Evolutionary conservation across 1,140 invertebrate genomes (phyloP).

Genomic region (Zaprionus tsacasi): DNA sequence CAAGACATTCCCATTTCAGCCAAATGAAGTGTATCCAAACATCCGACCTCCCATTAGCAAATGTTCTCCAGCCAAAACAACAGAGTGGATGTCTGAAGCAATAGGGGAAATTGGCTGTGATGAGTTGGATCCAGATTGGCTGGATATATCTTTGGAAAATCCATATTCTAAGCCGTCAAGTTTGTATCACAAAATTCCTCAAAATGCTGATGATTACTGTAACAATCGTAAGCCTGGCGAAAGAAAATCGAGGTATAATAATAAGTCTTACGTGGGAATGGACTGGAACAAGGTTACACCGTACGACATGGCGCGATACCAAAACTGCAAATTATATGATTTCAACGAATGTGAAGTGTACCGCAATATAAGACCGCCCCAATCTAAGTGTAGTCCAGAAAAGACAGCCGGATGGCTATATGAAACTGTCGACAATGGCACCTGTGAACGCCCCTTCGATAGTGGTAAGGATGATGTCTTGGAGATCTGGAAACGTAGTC

Average conservation of each 20-base stretch:
- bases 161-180: background rate
- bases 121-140: background rate
- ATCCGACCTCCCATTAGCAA: slow-evolving; percentile 43
- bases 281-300: slow-evolving; percentile 12
- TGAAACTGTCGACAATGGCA: slow-evolving; percentile 18
- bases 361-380: slow-evolving; percentile 17
- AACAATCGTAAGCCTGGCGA: background rate
- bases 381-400: slow-evolving; percentile 1
- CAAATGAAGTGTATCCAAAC: slow-evolving; percentile 41
- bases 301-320: slow-evolving; percentile 19
- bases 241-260: background rate
- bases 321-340: slow-evolving; percentile 27
- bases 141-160: background rate
- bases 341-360: slow-evolving; percentile 9
- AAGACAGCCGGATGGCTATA: slow-evolving; percentile 18
- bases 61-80: slow-evolving; percentile 18
- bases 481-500: slow-evolving; percentile 47
- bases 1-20: slow-evolving; percentile 22
- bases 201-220: background rate
- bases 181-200: background rate
- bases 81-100: slow-evolving; percentile 18
- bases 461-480: slow-evolving; percentile 35
- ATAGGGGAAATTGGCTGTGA: slow-evolving; percentile 37
- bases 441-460: slow-evolving; percentile 22
- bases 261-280: background rate